Evolutionary conservation across 2,797 vertebrate genomes (phyloP), one percentile per base, ranked within the genome.

Genomic region (Periparus ater): DNA sequence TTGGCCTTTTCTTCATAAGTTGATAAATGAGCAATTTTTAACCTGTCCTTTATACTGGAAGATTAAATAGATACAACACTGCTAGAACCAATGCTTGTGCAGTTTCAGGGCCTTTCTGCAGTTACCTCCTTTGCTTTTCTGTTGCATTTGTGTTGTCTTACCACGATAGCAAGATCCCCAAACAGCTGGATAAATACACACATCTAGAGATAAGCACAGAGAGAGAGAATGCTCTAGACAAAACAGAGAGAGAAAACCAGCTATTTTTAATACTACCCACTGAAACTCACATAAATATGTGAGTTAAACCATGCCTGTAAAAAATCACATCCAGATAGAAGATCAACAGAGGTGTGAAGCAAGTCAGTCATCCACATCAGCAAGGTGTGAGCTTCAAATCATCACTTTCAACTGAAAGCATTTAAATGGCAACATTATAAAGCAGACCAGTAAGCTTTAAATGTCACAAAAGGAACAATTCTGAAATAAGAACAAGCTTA

Each of bases 21-120:
- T 80, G 81, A 96, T 74, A 87, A 85, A 85, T 20, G 68, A 74
- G 68, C 38, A 63, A 47, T 82, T 91, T 94, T 36, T 53, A 34
- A 19, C 18, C 68, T 51, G n/a, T 63, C 54, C 17, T 60, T 92
- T 79, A 40, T 42, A 63, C 0, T 25, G 44, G 58, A 88, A 89
- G 75, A 85, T 80, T 85, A 79, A 93, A 89, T 57, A 89, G 53
- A 62, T 58, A 55, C 13, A 70, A 32, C 42, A 23, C 3, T 36
- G 63, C 32, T 26, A 61, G 42, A 85, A 84, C 7, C 67, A 89
- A 62, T n/a, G 14, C 30, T 67, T 55, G 30, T 48, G 53, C 50
- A 77, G 47, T 42, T 42, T 79, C 50, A 61, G 23, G 58, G 71
- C 34, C n/a, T 34, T 84, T 78, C 61, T 47, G 76, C 45, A 82